Percentiles rank a stretch among this genome's conserved stretches.
Evolutionary conservation across 2,113 vertebrate species (phyloP).

Genomic region (Anser brachyrhynchus): DNA sequence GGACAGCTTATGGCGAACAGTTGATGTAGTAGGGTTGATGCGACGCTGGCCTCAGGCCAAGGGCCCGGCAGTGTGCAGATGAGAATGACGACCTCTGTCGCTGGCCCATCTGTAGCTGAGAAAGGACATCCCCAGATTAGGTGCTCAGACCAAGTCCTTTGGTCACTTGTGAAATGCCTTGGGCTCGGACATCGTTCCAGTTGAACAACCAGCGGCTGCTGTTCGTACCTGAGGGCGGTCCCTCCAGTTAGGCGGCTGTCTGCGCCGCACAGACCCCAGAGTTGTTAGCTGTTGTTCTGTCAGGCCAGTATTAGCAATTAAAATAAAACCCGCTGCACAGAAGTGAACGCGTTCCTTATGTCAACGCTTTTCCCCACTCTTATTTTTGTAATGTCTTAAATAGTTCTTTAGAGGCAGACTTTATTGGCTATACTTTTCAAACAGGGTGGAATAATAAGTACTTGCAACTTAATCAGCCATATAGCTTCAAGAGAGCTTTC

Average conservation of each 20-base stretch:
- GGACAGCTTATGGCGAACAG: neutral
- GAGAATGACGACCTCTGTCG: neutral
- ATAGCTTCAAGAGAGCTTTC: conserved; percentile 6
- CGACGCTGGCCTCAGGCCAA: neutral
- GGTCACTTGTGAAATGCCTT: conserved; percentile 33
- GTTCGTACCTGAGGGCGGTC: rapidly evolving
- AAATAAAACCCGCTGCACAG: neutral
- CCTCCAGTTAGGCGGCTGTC: neutral
- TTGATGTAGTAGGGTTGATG: neutral
- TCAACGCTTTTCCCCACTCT: neutral
- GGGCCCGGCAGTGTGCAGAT: neutral
- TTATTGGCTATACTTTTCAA: conserved; percentile 28
- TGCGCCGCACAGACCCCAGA: neutral
- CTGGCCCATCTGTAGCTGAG: conserved; percentile 4
- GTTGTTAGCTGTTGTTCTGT: conserved; percentile 38
- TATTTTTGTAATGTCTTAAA: conserved; percentile 43
- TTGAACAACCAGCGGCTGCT: neutral
- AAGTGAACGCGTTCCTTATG: neutral
- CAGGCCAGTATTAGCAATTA: conserved; percentile 49
- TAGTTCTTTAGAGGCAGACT: neutral
- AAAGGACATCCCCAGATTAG: neutral
- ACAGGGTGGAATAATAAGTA: neutral
- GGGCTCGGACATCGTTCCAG: neutral
- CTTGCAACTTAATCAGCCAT: conserved; percentile 36
- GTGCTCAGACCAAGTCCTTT: neutral